Evolutionary conservation across 1,140 invertebrate genomes (phyloP).

Genomic region (Drosophila parvula): DNA sequence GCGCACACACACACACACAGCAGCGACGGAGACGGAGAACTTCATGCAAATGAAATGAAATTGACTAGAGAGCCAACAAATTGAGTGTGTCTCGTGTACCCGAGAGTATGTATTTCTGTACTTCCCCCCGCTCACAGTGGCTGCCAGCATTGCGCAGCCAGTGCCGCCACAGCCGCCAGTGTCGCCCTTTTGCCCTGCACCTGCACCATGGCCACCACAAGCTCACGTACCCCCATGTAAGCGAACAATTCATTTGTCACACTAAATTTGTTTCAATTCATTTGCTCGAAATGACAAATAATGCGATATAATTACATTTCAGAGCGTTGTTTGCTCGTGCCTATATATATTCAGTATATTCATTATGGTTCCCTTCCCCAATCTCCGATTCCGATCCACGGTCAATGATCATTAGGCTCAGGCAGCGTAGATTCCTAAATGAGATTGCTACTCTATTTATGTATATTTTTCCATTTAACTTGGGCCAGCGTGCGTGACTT

Average conservation of each 20-base stretch:
- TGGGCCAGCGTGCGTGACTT: constrained; percentile 15
- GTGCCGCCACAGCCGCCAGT: not conserved
- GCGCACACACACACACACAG: constrained; percentile 6
- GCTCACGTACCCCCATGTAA: constrained; percentile 22
- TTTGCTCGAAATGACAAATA: constrained; percentile 83
- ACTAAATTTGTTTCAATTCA: constrained; percentile 84
- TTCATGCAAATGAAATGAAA: constrained; percentile 80
- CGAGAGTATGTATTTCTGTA: constrained; percentile 32
- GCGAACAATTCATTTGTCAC: constrained; percentile 83
- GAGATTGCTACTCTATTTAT: constrained; percentile 80
- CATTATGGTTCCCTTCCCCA: not conserved
- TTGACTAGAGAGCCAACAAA: constrained; percentile 77
- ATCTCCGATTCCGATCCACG: constrained; percentile 4
- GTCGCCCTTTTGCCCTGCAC: not conserved
- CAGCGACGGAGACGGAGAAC: constrained; percentile 22
- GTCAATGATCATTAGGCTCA: constrained; percentile 59
- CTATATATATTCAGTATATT: constrained; percentile 8
- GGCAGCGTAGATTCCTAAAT: constrained; percentile 67
- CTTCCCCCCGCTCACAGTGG: constrained; percentile 26
- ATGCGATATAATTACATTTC: constrained; percentile 81
- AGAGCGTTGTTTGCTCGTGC: constrained; percentile 20
- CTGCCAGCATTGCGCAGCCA: constrained; percentile 26
- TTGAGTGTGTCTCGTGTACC: constrained; percentile 63
- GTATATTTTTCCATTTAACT: constrained; percentile 80
- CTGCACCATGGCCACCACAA: constrained; percentile 8